These are phyloP conservation scores for Steinernema carpocapsae DNA, from an alignment of 2,888 invertebrate genomes.

Conservation along the genomic window DNA sequence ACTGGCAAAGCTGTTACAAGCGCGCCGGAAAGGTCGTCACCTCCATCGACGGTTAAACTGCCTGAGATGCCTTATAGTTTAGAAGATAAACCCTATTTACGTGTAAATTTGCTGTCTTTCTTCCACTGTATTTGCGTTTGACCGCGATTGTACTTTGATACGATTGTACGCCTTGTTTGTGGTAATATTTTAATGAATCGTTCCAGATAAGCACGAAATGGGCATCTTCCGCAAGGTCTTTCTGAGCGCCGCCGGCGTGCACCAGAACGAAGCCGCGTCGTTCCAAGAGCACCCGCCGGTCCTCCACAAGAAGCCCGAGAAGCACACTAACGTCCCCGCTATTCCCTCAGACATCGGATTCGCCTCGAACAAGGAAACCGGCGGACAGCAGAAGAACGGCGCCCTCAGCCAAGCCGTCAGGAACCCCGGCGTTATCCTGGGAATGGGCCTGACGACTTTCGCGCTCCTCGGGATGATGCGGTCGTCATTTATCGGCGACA, in stretches of 20 bases:
- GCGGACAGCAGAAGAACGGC: constrained; percentile 41
- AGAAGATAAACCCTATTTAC: constrained; percentile 37
- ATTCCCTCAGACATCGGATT: constrained; percentile 62
- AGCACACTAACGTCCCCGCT: constrained; percentile 53
- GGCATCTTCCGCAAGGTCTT: constrained; percentile 56
- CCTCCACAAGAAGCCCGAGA: neutral
- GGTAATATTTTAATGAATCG: neutral
- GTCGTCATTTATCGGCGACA: constrained; percentile 59
- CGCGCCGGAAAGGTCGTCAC: constrained; percentile 54
- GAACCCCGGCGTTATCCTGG: constrained; percentile 61
- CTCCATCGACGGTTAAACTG: constrained; percentile 43
- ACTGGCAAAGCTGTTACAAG: constrained; percentile 38
- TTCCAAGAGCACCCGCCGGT: neutral
- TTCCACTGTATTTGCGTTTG: constrained; percentile 31
- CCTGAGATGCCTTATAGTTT: neutral
- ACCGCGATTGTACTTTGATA: constrained; percentile 27
- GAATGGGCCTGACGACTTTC: constrained; percentile 60
- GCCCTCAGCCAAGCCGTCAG: constrained; percentile 42
- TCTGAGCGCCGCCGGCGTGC: constrained; percentile 50
- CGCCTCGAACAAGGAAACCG: constrained; percentile 50
- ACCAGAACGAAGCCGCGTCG: constrained; percentile 40
- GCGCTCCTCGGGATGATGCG: constrained; percentile 62
- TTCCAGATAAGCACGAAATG: constrained; percentile 43
- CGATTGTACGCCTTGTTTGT: neutral
- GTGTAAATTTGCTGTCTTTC: constrained; percentile 5